Conservation (phyloP, 2,888 invertebrate species). For the Diaperis boleti region DNA sequence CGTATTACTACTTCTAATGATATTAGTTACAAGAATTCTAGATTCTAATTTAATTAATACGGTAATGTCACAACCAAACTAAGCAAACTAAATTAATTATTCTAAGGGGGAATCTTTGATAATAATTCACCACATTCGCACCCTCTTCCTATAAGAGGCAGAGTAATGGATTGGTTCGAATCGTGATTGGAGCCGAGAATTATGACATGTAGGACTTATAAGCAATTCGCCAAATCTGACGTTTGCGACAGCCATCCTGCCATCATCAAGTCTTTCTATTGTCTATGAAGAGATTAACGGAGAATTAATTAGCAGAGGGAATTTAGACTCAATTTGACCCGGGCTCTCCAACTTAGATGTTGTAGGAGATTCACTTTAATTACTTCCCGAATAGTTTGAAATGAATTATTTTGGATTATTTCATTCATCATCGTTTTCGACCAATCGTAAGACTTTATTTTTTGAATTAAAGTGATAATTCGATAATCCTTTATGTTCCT, state of each 20-base stretch:
- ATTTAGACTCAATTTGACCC: too few species aligned
- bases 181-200: constrained; percentile 32
- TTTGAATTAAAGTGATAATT: too few species aligned
- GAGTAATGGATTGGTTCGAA: constrained; percentile 31
- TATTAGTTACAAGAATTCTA: neutral
- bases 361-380: neutral
- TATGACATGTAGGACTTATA: constrained; percentile 19
- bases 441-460: too few species aligned
- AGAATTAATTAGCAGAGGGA: constrained; percentile 27
- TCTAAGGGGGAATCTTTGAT: constrained; percentile 22
- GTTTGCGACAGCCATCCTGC: constrained; percentile 6
- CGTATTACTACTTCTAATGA: neutral
- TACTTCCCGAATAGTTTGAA: too few species aligned
- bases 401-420: too few species aligned
- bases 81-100: constrained; percentile 35
- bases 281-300: constrained; percentile 5
- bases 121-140: constrained; percentile 21
- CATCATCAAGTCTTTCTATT: constrained; percentile 15
- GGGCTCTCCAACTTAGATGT: neutral
- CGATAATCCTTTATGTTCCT: too few species aligned
- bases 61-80: constrained; percentile 25
- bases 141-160: constrained; percentile 8
- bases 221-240: constrained; percentile 6
- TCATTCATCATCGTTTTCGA: too few species aligned
- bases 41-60: constrained; percentile 28